Evolutionary conservation across 2,888 invertebrate genomes (phyloP).

Genomic region (Dasysyrphus tricinctus): DNA sequence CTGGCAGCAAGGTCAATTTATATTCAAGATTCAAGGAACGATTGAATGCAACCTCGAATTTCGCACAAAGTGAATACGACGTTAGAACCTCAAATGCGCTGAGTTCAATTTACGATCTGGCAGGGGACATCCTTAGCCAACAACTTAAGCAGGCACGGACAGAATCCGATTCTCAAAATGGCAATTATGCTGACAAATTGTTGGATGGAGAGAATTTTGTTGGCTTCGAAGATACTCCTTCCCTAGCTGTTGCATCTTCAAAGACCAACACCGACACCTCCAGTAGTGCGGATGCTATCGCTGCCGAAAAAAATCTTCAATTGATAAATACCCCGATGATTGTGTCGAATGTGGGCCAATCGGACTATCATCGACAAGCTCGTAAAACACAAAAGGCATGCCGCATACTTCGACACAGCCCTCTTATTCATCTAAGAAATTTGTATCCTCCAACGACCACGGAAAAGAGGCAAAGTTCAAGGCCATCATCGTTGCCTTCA

Average conservation of each 20-base stretch:
- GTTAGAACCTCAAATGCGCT: slow-evolving; percentile 23
- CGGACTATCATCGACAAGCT: slow-evolving; percentile 49
- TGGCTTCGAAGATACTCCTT: not conserved
- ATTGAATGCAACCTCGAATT: slow-evolving; percentile 49
- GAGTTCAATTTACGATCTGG: slow-evolving; percentile 43
- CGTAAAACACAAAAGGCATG: slow-evolving; percentile 41
- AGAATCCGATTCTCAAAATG: slow-evolving; percentile 10
- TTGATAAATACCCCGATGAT: slow-evolving; percentile 51
- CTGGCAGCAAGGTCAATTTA: slow-evolving; percentile 30
- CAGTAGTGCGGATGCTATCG: not conserved
- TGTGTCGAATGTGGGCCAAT: slow-evolving; percentile 45
- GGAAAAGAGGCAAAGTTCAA: slow-evolving; percentile 33
- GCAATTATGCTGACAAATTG: slow-evolving; percentile 57
- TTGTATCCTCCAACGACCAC: not conserved
- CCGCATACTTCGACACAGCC: slow-evolving; percentile 15
- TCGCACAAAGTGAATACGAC: slow-evolving; percentile 53
- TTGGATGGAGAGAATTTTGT: slow-evolving; percentile 13
- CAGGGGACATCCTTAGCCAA: slow-evolving; percentile 27
- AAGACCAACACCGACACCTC: not conserved
- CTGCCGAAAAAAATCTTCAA: slow-evolving; percentile 34
- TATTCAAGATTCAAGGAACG: slow-evolving; percentile 50
- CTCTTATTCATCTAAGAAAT: not conserved
- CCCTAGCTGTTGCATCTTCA: slow-evolving; percentile 53
- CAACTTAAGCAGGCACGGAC: slow-evolving; percentile 33
- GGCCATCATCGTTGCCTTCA: slow-evolving; percentile 37